A percentile compares a stretch with the other conserved stretches of the same genome.
Conservation (phyloP, 1,140 invertebrate species). For the Danaus melanippus region DNA sequence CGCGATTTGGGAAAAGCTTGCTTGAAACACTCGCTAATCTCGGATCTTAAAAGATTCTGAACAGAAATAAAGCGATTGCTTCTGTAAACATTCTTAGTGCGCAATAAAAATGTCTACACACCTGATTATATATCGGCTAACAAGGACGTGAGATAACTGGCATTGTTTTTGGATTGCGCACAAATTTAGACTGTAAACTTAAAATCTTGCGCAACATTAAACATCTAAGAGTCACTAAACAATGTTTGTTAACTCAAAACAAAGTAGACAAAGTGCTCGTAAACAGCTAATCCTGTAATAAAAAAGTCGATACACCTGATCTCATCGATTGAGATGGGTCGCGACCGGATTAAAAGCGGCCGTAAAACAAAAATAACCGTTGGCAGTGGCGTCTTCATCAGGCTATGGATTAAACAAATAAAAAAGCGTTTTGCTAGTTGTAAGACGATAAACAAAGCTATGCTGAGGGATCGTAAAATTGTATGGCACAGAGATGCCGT, state of each 20-base stretch:
- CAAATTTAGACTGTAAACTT: slow-evolving; percentile 37
- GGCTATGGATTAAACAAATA: slow-evolving; percentile 70
- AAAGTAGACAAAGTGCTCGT: slow-evolving; percentile 62
- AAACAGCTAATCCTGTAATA: slow-evolving; percentile 64
- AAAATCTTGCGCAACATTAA: slow-evolving; percentile 46
- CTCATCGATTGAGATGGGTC: slow-evolving; percentile 46
- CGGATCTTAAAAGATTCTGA: slow-evolving; percentile 35
- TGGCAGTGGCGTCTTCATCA: slow-evolving; percentile 57
- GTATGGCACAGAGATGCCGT: slow-evolving; percentile 67
- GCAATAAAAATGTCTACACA: slow-evolving; percentile 44
- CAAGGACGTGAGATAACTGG: slow-evolving; percentile 24
- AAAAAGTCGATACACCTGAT: slow-evolving; percentile 63
- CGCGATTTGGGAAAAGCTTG: slow-evolving; percentile 56
- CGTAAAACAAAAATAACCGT: slow-evolving; percentile 59
- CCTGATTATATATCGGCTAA: slow-evolving; percentile 35
- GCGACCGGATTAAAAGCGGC: slow-evolving; percentile 49
- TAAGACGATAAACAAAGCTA: slow-evolving; percentile 65
- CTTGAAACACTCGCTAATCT: slow-evolving; percentile 54
- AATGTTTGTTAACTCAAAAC: slow-evolving; percentile 52
- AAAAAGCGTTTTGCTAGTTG: slow-evolving; percentile 62
- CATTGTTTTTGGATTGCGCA: slow-evolving; percentile 28
- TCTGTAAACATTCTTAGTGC: slow-evolving; percentile 42
- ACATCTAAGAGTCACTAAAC: slow-evolving; percentile 48
- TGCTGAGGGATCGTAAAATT: slow-evolving; percentile 63
- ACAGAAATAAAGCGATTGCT: slow-evolving; percentile 41